A percentile compares a stretch with the other conserved stretches of the same genome.
These are phyloP conservation scores for Amazona vittata DNA, from an alignment of 2,113 vertebrate species.

Conservation along the genomic window DNA sequence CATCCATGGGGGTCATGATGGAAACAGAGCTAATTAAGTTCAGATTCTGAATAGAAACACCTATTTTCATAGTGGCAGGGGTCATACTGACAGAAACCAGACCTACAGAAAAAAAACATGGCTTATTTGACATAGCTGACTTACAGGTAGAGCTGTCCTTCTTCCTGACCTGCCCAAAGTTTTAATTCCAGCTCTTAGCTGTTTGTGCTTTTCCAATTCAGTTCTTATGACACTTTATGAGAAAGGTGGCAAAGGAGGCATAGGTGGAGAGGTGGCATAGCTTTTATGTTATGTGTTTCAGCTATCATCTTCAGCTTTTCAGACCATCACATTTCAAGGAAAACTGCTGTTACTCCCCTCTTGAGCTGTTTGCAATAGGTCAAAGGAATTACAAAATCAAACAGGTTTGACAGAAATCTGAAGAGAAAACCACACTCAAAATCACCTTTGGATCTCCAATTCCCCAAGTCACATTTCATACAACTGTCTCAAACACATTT, in stretches of 20 bases:
- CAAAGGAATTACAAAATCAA: neutral
- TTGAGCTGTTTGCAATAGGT: neutral
- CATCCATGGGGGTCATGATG: neutral
- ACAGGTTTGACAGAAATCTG: neutral
- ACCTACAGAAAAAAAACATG: rapidly evolving
- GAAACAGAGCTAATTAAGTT: neutral
- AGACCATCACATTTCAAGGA: neutral
- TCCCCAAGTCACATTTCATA: neutral
- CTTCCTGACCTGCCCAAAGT: no score
- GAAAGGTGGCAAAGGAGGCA: neutral
- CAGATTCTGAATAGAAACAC: neutral
- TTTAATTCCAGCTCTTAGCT: neutral
- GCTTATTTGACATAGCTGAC: neutral
- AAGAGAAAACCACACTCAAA: neutral
- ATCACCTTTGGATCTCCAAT: neutral
- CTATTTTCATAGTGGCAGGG: neutral
- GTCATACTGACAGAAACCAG: neutral
- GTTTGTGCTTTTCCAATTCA: neutral
- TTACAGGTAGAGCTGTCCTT: neutral
- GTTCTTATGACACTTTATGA: neutral
- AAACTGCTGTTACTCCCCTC: neutral
- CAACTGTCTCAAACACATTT: neutral
- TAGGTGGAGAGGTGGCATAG: neutral
- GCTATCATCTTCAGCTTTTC: neutral
- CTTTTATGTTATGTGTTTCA: neutral